These are phyloP conservation scores for Seira ritae DNA, from an alignment of 2,888 invertebrate species.

Conservation along the genomic window DNA sequence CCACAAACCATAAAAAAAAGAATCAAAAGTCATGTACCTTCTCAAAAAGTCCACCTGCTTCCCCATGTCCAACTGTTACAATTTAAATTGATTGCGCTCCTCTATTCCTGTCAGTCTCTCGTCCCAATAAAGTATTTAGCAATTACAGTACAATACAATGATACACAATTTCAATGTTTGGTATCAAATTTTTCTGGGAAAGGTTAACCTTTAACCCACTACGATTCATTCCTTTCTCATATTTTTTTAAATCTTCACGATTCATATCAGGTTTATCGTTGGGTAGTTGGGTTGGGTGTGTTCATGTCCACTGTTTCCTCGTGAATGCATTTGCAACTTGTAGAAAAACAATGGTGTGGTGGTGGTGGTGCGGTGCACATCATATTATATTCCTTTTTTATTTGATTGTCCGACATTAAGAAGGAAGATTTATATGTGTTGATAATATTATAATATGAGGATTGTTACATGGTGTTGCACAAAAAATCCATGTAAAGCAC, in stretches of 20 bases:
- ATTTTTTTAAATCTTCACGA: background rate
- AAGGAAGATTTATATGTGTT: slow-evolving; percentile 10
- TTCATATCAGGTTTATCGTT: slow-evolving; percentile 10
- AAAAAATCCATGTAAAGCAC: background rate
- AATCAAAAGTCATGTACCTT: background rate
- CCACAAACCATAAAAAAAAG: background rate
- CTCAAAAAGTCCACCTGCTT: background rate
- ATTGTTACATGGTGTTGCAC: slow-evolving; percentile 2
- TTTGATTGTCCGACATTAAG: slow-evolving; percentile 18
- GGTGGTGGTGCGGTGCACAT: too few relatives aligned
- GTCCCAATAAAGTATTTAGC: slow-evolving; percentile 3
- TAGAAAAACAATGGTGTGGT: background rate
- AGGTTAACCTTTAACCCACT: slow-evolving; percentile 3
- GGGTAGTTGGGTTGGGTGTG: background rate
- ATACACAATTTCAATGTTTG: too few relatives aligned
- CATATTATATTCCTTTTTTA: background rate
- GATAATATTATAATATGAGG: slow-evolving; percentile 6
- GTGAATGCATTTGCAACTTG: background rate
- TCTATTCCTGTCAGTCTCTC: slow-evolving; percentile 13
- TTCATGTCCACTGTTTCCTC: background rate
- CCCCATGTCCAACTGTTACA: slow-evolving; percentile 12
- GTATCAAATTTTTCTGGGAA: too few relatives aligned
- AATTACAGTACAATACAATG: background rate
- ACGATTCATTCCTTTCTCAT: background rate
- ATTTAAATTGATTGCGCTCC: slow-evolving; percentile 14